Percentiles rank a stretch among this genome's conserved stretches.
Evolutionary conservation across 2,888 invertebrate species (phyloP).

Genomic region (Luperina nickerlii): DNA sequence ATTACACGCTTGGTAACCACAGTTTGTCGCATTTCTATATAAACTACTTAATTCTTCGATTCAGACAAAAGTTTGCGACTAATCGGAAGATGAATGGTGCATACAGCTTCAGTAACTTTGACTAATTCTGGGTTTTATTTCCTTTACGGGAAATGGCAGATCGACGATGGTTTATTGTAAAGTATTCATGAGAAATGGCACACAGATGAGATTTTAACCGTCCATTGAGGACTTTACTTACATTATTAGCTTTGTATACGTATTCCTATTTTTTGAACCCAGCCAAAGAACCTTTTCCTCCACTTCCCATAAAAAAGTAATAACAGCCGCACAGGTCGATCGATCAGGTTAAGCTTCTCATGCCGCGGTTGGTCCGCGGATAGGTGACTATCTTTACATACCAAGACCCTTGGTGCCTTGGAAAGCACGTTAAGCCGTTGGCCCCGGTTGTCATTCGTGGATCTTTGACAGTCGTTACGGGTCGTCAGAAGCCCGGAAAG

Average conservation of each 20-base stretch:
- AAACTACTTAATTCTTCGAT: constrained; percentile 47
- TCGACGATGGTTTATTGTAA: constrained; percentile 27
- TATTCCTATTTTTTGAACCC: not conserved
- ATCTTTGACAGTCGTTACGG: no score
- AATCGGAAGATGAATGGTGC: constrained; percentile 57
- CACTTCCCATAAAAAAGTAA: not conserved
- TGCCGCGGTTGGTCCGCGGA: not conserved
- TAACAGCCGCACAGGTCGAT: not conserved
- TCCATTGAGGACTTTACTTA: not conserved
- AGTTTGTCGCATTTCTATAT: constrained; percentile 42
- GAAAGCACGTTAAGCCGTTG: no score
- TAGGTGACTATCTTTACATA: no score
- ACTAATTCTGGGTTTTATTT: constrained; percentile 32
- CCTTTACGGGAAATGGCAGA: constrained; percentile 38
- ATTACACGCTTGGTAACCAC: constrained; percentile 56
- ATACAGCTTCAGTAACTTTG: constrained; percentile 20
- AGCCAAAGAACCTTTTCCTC: not conserved
- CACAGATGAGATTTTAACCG: not conserved
- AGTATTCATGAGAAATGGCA: constrained; percentile 42
- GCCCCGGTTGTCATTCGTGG: no score
- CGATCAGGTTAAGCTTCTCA: not conserved
- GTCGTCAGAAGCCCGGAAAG: no score
- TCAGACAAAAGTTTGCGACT: constrained; percentile 48
- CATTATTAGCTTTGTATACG: not conserved
- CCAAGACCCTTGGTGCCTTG: no score